These are phyloP conservation scores for Rosalia funebris DNA, from an alignment of 2,888 invertebrate species.

Conservation along the genomic window DNA sequence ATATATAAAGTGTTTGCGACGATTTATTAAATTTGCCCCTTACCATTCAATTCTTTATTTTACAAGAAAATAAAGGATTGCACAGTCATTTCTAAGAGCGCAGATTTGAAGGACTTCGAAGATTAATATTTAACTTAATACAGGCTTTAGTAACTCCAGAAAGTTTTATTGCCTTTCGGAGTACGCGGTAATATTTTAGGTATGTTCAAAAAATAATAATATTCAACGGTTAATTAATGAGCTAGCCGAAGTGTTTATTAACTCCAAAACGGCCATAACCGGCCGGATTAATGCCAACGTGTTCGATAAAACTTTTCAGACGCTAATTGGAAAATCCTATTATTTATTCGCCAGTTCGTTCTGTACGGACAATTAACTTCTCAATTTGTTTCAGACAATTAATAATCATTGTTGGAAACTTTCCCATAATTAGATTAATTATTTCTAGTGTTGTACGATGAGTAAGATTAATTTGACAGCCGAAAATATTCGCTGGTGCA, in stretches of 20 bases:
- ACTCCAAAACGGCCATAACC: constrained; percentile 19
- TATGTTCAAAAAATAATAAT: constrained; percentile 15
- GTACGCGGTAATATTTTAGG: constrained; percentile 10
- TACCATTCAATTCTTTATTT: too few relatives aligned
- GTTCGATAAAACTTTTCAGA: constrained; percentile 29
- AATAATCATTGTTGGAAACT: constrained; percentile 23
- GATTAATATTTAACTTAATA: constrained; percentile 17
- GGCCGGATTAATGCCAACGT: constrained; percentile 18
- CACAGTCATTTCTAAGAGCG: constrained; percentile 1
- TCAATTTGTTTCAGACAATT: constrained; percentile 22
- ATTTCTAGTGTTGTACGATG: constrained; percentile 16
- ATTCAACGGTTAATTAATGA: constrained; percentile 22
- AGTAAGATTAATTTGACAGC: constrained; percentile 18
- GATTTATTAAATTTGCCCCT: too few relatives aligned
- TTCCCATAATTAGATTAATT: constrained; percentile 17
- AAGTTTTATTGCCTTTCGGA: constrained; percentile 13
- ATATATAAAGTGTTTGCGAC: too few relatives aligned
- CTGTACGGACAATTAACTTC: constrained; percentile 18
- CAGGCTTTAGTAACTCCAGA: constrained; percentile 26
- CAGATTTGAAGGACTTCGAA: neutral
- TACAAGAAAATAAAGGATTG: constrained; percentile 10
- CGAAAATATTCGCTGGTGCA: constrained; percentile 12
- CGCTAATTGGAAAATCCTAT: constrained; percentile 32
- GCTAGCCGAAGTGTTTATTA: constrained; percentile 26
- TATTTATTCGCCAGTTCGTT: constrained; percentile 26